Conservation (phyloP, 2,888 invertebrate genomes). For the Bombylius discolor region DNA sequence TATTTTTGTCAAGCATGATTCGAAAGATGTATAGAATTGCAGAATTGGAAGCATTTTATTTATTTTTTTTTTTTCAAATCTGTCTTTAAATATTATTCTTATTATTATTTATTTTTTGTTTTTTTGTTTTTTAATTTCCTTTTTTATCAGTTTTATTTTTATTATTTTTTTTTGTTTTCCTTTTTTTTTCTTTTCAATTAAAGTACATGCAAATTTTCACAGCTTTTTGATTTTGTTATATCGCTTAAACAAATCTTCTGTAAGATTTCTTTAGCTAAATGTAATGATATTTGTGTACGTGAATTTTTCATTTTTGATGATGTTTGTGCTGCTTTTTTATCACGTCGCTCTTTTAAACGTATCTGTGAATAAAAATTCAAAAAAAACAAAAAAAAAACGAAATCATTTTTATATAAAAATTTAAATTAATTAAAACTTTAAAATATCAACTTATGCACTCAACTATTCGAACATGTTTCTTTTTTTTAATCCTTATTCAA, state of each 20-base stretch:
- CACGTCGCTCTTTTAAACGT: slow-evolving; percentile 59
- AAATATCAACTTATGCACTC: too few relatives aligned
- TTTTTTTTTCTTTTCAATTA: slow-evolving; percentile 28
- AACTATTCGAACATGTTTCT: too few relatives aligned
- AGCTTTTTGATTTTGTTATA: slow-evolving; percentile 71
- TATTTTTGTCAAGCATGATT: too few relatives aligned
- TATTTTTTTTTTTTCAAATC: too few relatives aligned
- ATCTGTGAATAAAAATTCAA: slow-evolving; percentile 36
- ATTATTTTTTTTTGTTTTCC: background rate
- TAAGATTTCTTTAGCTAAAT: slow-evolving; percentile 66
- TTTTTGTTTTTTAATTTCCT: too few relatives aligned
- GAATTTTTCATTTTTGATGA: slow-evolving; percentile 60
- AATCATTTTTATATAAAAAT: background rate
- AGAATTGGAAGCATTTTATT: too few relatives aligned
- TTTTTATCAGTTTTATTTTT: background rate
- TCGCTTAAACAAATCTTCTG: slow-evolving; percentile 79
- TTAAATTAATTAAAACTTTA: too few relatives aligned
- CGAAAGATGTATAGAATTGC: too few relatives aligned
- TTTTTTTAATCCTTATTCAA: too few relatives aligned
- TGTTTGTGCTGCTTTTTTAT: slow-evolving; percentile 54
- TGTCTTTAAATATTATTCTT: too few relatives aligned
- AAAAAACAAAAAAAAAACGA: background rate
- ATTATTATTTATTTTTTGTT: too few relatives aligned
- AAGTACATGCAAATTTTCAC: slow-evolving; percentile 74
- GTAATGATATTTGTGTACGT: slow-evolving; percentile 66